Evolutionary conservation across 2,888 invertebrate genomes (phyloP).

Genomic region (Odontocerum albicorne): DNA sequence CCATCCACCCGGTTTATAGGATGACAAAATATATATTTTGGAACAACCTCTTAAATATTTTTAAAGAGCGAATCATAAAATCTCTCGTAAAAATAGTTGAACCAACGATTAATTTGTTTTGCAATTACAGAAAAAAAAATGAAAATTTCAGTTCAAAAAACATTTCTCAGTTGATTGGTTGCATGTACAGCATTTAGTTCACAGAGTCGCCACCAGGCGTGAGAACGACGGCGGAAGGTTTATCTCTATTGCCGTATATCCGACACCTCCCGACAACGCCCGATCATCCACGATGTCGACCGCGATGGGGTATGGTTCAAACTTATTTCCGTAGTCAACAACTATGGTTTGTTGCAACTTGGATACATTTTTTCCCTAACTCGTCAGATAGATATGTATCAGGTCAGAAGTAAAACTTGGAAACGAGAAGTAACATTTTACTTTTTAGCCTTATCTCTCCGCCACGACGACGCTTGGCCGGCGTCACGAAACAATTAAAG

Average conservation of each 20-base stretch:
- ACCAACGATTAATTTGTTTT: no score
- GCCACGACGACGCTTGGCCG: background rate
- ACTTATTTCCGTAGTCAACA: slow-evolving; percentile 34
- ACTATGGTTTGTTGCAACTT: slow-evolving; percentile 16
- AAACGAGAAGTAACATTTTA: slow-evolving; percentile 5
- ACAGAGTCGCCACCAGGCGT: slow-evolving; percentile 24
- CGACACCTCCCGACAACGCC: slow-evolving; percentile 23
- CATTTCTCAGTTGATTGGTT: slow-evolving; percentile 6
- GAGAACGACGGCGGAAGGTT: slow-evolving; percentile 31
- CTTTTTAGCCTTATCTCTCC: slow-evolving; percentile 2
- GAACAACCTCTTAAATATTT: no score
- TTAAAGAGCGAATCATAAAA: no score
- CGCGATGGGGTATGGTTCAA: slow-evolving; percentile 33
- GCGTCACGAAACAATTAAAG: background rate
- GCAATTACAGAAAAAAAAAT: background rate
- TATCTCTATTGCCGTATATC: slow-evolving; percentile 32
- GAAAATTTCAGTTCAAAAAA: background rate
- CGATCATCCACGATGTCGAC: slow-evolving; percentile 23
- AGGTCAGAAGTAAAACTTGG: background rate
- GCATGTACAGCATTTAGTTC: slow-evolving; percentile 29
- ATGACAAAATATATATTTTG: no score
- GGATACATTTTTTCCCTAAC: slow-evolving; percentile 22
- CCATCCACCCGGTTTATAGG: no score
- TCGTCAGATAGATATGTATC: background rate
- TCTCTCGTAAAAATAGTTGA: no score